phyloP scores from a whole-genome alignment of 2,888 invertebrate genomes.

The Diadegma fenestrale region DNA sequence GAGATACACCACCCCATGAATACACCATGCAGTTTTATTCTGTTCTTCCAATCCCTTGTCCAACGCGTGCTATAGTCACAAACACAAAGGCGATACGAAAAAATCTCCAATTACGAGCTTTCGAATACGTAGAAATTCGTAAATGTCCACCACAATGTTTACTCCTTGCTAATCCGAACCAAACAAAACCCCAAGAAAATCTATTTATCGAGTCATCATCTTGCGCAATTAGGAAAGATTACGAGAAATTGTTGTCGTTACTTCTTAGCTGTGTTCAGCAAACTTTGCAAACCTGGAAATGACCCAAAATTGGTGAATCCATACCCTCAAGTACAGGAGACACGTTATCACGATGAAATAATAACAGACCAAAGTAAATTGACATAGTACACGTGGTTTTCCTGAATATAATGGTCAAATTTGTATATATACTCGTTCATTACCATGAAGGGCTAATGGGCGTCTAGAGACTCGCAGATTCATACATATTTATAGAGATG shows the following conservation, averaged over 20 bases:
- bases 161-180: neutral
- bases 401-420: neutral
- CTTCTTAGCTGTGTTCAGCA: neutral
- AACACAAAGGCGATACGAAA: slow-evolving; percentile 72
- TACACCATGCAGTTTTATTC: slow-evolving; percentile 57
- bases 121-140: neutral
- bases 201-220: neutral
- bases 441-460: slow-evolving; percentile 2
- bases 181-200: neutral
- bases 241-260: neutral
- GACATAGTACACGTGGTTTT: slow-evolving; percentile 1
- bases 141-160: neutral
- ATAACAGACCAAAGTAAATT: neutral
- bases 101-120: slow-evolving; percentile 72
- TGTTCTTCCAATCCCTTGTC: slow-evolving; percentile 30
- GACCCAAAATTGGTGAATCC: too few species aligned
- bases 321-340: neutral
- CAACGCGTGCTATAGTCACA: slow-evolving; percentile 10
- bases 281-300: neutral
- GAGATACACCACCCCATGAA: slow-evolving; percentile 41
- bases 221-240: neutral
- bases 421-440: neutral
- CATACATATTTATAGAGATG: slow-evolving; percentile 9
- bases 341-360: neutral
- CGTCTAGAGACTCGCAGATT: neutral